These are phyloP conservation scores for Corapipo altera DNA, from an alignment of 2,113 vertebrate genomes.

Conservation along the genomic window DNA sequence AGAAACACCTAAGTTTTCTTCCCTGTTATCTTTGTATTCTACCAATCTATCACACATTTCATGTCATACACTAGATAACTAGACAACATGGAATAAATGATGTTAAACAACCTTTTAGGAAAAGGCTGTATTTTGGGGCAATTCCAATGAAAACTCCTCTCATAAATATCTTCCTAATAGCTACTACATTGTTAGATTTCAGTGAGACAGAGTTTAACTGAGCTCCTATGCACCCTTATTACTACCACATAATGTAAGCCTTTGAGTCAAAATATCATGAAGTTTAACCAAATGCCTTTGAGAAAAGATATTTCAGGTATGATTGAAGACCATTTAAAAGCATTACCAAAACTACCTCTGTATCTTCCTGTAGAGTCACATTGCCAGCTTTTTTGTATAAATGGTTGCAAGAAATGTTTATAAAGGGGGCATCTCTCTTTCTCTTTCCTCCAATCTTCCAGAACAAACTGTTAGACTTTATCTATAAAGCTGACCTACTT, in stretches of 20 bases:
- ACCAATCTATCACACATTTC: not conserved
- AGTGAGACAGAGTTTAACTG: not conserved
- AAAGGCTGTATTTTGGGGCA: not conserved
- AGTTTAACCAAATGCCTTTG: not conserved
- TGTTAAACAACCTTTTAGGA: not conserved
- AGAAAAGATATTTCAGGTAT: not conserved
- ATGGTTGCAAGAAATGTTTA: not conserved
- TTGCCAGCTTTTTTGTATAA: not conserved
- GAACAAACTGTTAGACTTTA: not conserved
- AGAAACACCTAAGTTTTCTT: not conserved
- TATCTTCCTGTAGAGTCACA: not conserved
- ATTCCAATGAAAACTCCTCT: not conserved
- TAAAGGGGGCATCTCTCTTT: not conserved
- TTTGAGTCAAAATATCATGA: constrained; percentile 15
- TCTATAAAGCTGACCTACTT: not conserved
- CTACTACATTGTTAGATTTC: not conserved
- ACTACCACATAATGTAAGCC: not conserved
- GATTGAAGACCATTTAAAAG: not conserved
- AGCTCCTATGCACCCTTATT: not conserved
- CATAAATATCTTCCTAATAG: not conserved
- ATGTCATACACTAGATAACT: not conserved
- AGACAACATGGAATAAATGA: not conserved
- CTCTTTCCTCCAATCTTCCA: not conserved
- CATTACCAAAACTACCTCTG: not conserved
- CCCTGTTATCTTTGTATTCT: not conserved